phyloP scores from a whole-genome alignment of 2,797 vertebrate genomes.

The Enteromius afrohamiltoni region DNA sequence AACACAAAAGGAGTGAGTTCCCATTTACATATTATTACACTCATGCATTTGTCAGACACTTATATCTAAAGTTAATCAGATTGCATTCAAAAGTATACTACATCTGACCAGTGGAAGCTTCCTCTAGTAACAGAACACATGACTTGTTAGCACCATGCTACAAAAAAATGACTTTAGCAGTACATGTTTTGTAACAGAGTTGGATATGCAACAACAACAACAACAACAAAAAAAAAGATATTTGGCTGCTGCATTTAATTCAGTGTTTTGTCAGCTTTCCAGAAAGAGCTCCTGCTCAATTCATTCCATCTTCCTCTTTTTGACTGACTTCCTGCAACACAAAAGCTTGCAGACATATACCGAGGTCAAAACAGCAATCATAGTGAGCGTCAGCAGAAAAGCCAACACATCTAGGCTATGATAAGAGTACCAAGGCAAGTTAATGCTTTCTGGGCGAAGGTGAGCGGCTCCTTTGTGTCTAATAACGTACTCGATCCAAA shows the following conservation, averaged over 20 bases:
- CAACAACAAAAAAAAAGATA: neutral
- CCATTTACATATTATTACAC: neutral
- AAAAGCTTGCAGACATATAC: conserved; percentile 18
- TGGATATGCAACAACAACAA: too few relatives aligned
- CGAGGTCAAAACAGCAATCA: neutral
- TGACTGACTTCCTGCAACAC: conserved; percentile 18
- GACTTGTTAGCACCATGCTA: neutral
- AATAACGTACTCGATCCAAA: conserved; percentile 36
- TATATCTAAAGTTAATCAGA: neutral
- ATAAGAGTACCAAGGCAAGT: conserved; percentile 27
- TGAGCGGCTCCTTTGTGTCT: conserved; percentile 28
- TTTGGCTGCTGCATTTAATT: neutral
- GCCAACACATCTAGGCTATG: conserved; percentile 40
- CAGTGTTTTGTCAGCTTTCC: neutral
- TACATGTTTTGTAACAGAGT: neutral
- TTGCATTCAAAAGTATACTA: neutral
- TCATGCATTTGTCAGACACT: neutral
- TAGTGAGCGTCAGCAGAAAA: neutral
- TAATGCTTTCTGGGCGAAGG: conserved; percentile 4
- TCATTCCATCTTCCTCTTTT: conserved; percentile 39
- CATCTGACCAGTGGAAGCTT: neutral
- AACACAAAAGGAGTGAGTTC: neutral
- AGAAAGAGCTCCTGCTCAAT: neutral
- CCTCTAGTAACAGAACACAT: neutral
- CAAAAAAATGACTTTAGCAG: neutral